These are phyloP conservation scores for Ectobius pallidus DNA, from an alignment of 2,888 invertebrate genomes.

Conservation along the genomic window DNA sequence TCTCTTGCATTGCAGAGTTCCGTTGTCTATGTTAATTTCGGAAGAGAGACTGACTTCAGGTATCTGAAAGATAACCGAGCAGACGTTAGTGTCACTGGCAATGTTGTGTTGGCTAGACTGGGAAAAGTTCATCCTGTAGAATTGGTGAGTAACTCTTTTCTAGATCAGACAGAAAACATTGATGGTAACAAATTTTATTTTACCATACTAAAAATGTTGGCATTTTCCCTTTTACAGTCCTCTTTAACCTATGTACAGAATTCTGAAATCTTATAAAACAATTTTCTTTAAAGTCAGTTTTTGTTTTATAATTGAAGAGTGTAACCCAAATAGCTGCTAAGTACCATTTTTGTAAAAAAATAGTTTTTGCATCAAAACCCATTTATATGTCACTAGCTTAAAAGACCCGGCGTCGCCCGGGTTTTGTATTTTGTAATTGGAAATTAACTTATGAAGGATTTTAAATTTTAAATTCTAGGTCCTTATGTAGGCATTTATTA, in stretches of 20 bases:
- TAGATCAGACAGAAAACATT: background rate
- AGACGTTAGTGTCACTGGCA: background rate
- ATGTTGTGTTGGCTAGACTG: conserved; percentile 10
- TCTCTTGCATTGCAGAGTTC: background rate
- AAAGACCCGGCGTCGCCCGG: too few relatives aligned
- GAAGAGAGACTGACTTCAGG: conserved; percentile 14
- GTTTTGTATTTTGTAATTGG: too few relatives aligned
- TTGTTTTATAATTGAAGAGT: too few relatives aligned
- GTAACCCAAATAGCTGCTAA: too few relatives aligned
- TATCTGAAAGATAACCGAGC: background rate
- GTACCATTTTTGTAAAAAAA: too few relatives aligned
- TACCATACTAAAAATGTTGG: background rate
- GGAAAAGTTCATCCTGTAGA: conserved; percentile 16
- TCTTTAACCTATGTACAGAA: background rate
- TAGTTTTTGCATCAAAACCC: too few relatives aligned
- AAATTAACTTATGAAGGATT: too few relatives aligned
- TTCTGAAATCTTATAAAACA: background rate
- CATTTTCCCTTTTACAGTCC: background rate
- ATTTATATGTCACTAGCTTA: too few relatives aligned
- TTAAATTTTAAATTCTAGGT: too few relatives aligned
- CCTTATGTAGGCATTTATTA: too few relatives aligned
- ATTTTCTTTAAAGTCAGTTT: background rate
- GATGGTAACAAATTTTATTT: background rate
- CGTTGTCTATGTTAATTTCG: conserved; percentile 25
- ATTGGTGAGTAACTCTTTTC: conserved; percentile 4